Evolutionary conservation across 2,888 invertebrate species (phyloP).

Genomic region (Nowickia ferox): DNA sequence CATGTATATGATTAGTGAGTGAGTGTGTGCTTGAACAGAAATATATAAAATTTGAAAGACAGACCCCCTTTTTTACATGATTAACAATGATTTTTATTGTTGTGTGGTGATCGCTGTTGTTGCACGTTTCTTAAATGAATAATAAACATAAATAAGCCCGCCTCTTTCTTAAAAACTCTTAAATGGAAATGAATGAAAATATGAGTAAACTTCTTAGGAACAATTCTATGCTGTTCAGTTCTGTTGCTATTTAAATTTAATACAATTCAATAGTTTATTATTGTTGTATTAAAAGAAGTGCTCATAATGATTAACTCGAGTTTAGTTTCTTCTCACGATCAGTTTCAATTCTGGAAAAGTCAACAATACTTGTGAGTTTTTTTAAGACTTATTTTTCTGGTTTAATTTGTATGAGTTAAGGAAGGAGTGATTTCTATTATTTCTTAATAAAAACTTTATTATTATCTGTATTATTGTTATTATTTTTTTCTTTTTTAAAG

Average conservation of each 20-base stretch:
- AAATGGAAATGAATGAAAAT: slow-evolving; percentile 51
- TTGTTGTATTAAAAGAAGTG: not conserved
- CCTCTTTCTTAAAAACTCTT: slow-evolving; percentile 49
- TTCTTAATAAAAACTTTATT: slow-evolving; percentile 49
- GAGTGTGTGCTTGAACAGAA: not conserved
- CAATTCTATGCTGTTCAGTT: not conserved
- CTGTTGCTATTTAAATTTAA: slow-evolving; percentile 13
- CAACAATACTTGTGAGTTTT: slow-evolving; percentile 39
- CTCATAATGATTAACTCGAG: slow-evolving; percentile 44
- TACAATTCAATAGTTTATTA: slow-evolving; percentile 6
- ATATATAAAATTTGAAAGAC: slow-evolving; percentile 17
- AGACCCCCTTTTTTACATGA: slow-evolving; percentile 51
- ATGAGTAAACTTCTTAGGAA: slow-evolving; percentile 4
- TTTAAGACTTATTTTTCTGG: not conserved
- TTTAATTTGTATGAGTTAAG: slow-evolving; percentile 54
- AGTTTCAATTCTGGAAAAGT: slow-evolving; percentile 63
- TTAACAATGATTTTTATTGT: slow-evolving; percentile 28
- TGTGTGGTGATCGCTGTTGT: slow-evolving; percentile 35
- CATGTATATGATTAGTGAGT: not conserved
- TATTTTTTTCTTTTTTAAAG: not conserved
- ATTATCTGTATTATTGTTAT: not conserved
- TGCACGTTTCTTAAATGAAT: slow-evolving; percentile 46
- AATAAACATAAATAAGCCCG: slow-evolving; percentile 62
- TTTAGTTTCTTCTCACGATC: slow-evolving; percentile 67
- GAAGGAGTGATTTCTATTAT: slow-evolving; percentile 68